Evolutionary conservation across 2,797 vertebrate species (phyloP).

Genomic region (Paguma larvata): DNA sequence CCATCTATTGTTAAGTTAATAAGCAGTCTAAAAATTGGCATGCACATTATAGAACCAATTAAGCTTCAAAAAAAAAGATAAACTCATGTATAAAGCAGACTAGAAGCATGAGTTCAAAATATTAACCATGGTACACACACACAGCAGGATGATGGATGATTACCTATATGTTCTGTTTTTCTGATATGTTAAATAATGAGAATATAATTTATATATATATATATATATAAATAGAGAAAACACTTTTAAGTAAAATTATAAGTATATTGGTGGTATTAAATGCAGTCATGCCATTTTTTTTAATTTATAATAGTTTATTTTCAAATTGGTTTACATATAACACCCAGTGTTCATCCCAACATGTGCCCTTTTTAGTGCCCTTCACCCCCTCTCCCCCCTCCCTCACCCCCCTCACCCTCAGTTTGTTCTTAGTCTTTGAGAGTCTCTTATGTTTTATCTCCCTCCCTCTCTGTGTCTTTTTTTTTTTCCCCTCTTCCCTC

Average conservation of each 20-base stretch:
- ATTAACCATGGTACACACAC: neutral
- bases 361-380: too few relatives aligned
- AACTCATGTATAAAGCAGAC: constrained; percentile 39
- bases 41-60: constrained; percentile 71
- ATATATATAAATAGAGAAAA: constrained; percentile 12
- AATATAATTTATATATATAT: neutral
- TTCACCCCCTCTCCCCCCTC: too few relatives aligned
- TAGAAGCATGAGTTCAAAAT: neutral
- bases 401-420: too few relatives aligned
- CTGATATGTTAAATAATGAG: constrained; percentile 21
- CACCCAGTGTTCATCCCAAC: too few relatives aligned
- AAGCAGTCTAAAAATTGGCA: constrained; percentile 63
- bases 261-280: neutral
- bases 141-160: neutral
- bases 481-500: too few relatives aligned
- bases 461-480: too few relatives aligned
- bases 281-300: neutral
- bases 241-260: constrained; percentile 37
- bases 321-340: too few relatives aligned
- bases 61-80: constrained; percentile 40
- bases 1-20: constrained; percentile 73
- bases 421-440: too few relatives aligned
- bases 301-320: too few relatives aligned
- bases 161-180: neutral
- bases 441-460: too few relatives aligned